Evolutionary conservation across 1,140 invertebrate genomes (phyloP).

Genomic region (Zeugodacus cucurbitae): DNA sequence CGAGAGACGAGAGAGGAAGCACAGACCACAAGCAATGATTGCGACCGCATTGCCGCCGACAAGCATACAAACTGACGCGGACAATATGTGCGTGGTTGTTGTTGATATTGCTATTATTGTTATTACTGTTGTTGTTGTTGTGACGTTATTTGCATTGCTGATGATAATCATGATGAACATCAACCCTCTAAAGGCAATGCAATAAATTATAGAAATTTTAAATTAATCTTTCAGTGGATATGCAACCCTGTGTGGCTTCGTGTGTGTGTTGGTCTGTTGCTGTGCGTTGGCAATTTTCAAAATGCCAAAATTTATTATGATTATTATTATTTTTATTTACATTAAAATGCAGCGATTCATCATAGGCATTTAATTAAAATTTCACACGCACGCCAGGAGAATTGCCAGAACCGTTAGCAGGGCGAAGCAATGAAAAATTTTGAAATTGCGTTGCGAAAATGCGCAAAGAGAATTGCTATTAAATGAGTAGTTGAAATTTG

Average conservation of each 20-base stretch:
- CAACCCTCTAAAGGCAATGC: not conserved
- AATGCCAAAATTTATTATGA: conserved; percentile 29
- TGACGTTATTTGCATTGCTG: conserved; percentile 33
- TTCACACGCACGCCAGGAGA: not conserved
- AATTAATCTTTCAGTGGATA: conserved; percentile 7
- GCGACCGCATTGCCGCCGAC: conserved; percentile 1
- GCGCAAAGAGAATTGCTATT: not conserved
- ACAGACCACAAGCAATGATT: not conserved
- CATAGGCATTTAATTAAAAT: conserved; percentile 35
- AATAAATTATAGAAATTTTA: conserved; percentile 35
- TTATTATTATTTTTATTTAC: conserved; percentile 18
- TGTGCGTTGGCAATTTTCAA: not conserved
- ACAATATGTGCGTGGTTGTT: not conserved
- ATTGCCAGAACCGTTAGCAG: not conserved
- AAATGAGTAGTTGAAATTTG: not conserved
- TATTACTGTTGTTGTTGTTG: not conserved
- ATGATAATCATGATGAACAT: conserved; percentile 34
- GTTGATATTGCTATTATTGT: not conserved
- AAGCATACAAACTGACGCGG: not conserved
- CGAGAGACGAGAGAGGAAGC: no score
- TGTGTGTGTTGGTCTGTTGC: not conserved
- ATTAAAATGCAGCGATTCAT: not conserved
- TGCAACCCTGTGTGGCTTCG: not conserved
- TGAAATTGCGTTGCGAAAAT: not conserved
- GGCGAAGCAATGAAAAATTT: not conserved